Percentiles rank a stretch among this genome's conserved stretches.
Evolutionary conservation across 2,113 vertebrate genomes (phyloP).

Genomic region (Pseudopipra pipra): DNA sequence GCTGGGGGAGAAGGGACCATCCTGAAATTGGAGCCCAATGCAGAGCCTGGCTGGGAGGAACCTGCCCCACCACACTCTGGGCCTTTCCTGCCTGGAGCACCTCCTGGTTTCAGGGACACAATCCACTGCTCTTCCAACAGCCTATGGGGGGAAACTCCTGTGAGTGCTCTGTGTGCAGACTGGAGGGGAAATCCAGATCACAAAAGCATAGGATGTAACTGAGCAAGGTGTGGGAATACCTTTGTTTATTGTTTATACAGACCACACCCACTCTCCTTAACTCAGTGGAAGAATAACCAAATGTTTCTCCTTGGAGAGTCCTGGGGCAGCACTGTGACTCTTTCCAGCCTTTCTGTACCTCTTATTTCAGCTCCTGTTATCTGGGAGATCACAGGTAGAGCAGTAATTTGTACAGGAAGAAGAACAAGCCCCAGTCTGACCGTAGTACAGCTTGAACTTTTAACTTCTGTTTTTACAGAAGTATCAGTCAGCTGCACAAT

Average conservation of each 20-base stretch:
- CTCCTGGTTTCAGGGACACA: not conserved
- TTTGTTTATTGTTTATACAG: not conserved
- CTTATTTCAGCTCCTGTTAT: not conserved
- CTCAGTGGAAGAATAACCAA: not conserved
- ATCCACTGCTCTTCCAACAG: not conserved
- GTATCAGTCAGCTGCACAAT: not conserved
- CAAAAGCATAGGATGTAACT: not conserved
- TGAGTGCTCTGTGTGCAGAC: not conserved
- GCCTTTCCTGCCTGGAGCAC: not conserved
- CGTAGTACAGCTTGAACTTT: not conserved
- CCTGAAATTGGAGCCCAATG: not conserved
- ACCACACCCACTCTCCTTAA: not conserved
- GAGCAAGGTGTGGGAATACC: not conserved
- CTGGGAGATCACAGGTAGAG: not conserved
- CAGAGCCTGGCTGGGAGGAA: not conserved
- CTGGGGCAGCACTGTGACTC: not conserved
- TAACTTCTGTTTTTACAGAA: not conserved
- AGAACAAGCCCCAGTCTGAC: not conserved
- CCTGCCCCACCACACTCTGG: not conserved
- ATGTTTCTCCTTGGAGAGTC: not conserved
- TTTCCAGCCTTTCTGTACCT: not conserved
- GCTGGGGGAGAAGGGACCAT: not conserved
- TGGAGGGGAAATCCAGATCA: not conserved
- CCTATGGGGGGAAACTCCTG: accelerated
- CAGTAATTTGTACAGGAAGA: not conserved